Percentiles rank a stretch among this genome's conserved stretches.
These are phyloP conservation scores for Chrysomela aeneicollis DNA, from an alignment of 2,888 invertebrate genomes.

Conservation along the genomic window DNA sequence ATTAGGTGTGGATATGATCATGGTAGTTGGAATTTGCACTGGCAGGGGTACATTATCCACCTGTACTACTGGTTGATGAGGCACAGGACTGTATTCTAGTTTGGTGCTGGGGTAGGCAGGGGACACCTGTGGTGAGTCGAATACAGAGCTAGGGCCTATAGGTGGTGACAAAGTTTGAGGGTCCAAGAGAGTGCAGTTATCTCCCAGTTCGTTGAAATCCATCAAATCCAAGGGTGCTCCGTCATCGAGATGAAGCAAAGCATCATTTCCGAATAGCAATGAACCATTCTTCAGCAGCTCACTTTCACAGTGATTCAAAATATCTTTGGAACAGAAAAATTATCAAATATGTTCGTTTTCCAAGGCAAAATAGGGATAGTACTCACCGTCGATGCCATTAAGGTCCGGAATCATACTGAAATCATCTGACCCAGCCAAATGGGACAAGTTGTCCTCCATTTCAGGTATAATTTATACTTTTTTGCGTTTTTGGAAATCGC, in stretches of 20 bases:
- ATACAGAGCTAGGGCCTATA: slow-evolving; percentile 26
- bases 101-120: slow-evolving; percentile 42
- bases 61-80: slow-evolving; percentile 38
- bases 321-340: slow-evolving; percentile 67
- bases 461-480: slow-evolving; percentile 34
- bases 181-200: slow-evolving; percentile 48
- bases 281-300: slow-evolving; percentile 67
- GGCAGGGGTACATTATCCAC: slow-evolving; percentile 43
- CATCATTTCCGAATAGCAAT: slow-evolving; percentile 63
- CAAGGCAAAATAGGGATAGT: slow-evolving; percentile 6
- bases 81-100: slow-evolving; percentile 41
- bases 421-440: slow-evolving; percentile 60
- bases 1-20: slow-evolving; percentile 51
- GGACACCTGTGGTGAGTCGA: slow-evolving; percentile 47
- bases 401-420: slow-evolving; percentile 72
- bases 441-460: slow-evolving; percentile 60
- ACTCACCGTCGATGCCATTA: slow-evolving; percentile 74
- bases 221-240: slow-evolving; percentile 62
- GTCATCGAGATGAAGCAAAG: slow-evolving; percentile 63
- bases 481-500: slow-evolving; percentile 11
- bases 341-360: slow-evolving; percentile 16
- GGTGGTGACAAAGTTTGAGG: slow-evolving; percentile 45
- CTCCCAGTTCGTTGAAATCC: slow-evolving; percentile 58
- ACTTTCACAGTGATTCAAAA: slow-evolving; percentile 72
- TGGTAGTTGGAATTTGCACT: slow-evolving; percentile 46